Base-by-base conservation (phyloP, 2,888 invertebrate genomes). In the Nephrotoma appendiculata region DNA sequence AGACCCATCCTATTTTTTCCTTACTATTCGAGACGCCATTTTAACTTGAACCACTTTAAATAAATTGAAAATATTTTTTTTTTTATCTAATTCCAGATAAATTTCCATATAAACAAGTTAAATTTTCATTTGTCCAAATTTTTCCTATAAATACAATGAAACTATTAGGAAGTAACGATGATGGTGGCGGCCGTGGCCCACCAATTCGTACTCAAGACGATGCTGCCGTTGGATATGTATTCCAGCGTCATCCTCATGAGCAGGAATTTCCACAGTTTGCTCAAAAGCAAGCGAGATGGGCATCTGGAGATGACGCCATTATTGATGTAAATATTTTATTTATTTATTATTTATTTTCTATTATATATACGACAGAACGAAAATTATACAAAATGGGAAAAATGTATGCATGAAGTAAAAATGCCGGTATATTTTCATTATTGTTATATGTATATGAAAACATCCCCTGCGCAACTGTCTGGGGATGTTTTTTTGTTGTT, bases 141-240 rank as follows among this genome's bases (percentile, higher is more conserved):
- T 71, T 71, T n/a, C 31, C 71, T 11, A 71, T 71, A 71, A 71
- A 71, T 84, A 85, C 93, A 94, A 95, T 95, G 95, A 95, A 95
- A 95, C 95, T 95, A 95, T 94, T 95, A 93, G 95, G 94, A 90
- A 93, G 94, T 91, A 95, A 94, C 92, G 95, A 94, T 93, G 93
- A 92, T 90, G 92, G 92, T 91, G 95, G 93, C 93, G 94, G 94
- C 90, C 93, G 94, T 92, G 93, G 92, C 91, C 94, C 93, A 90
- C 95, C 94, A 91, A 94, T 93, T 92, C 94, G 95, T 90, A 93
- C 95, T 88, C 96, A 96, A 92, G 98, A 98, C 92, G 98, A 98
- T 93, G 97, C 97, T 88, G 95, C 96, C 91, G 98, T 98, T 89
- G 96, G 97, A 90, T 98, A 98, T 92, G 96, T 97, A 89, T 98